phyloP scores from a whole-genome alignment of 2,113 vertebrate genomes.

The Gracilinanus agilis region DNA sequence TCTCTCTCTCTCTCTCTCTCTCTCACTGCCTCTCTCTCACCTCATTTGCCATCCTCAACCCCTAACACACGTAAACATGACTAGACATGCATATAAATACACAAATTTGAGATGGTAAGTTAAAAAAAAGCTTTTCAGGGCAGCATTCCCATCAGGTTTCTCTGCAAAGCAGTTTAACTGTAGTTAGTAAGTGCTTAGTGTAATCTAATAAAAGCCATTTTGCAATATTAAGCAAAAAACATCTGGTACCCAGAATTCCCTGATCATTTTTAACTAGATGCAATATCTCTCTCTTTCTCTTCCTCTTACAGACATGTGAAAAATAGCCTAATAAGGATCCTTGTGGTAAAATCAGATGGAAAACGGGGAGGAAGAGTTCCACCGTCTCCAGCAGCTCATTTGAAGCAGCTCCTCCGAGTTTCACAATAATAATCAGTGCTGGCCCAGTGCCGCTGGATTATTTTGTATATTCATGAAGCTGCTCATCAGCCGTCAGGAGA shows the following conservation, averaged over 20 bases:
- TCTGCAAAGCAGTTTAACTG: conserved; percentile 90
- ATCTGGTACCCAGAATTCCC: conserved; percentile 93
- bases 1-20: neutral
- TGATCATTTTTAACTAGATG: conserved; percentile 91
- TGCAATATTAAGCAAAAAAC: conserved; percentile 93
- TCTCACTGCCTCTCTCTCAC: conserved; percentile 26
- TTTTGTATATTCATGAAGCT: conserved; percentile 94
- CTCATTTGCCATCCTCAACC: neutral
- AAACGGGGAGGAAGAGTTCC: conserved; percentile 86
- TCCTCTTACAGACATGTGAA: conserved; percentile 89
- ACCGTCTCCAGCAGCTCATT: conserved; percentile 88
- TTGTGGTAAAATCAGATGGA: conserved; percentile 90
- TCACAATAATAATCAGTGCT: conserved; percentile 91
- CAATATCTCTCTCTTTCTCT: conserved; percentile 87
- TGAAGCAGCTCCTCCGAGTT: conserved; percentile 87
- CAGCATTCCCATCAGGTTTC: conserved; percentile 87
- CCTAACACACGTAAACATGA: accelerated
- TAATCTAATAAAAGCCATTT: conserved; percentile 94
- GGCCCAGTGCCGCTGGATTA: conserved; percentile 91
- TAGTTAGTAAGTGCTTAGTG: conserved; percentile 91
- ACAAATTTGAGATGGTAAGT: conserved; percentile 57
- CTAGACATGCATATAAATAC: neutral
- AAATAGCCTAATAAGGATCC: conserved; percentile 91
- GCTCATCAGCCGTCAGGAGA: conserved; percentile 93
- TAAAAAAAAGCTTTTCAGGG: conserved; percentile 87